Evolutionary conservation across 1,140 invertebrate species (phyloP).

Genomic region (Myzus persicae): DNA sequence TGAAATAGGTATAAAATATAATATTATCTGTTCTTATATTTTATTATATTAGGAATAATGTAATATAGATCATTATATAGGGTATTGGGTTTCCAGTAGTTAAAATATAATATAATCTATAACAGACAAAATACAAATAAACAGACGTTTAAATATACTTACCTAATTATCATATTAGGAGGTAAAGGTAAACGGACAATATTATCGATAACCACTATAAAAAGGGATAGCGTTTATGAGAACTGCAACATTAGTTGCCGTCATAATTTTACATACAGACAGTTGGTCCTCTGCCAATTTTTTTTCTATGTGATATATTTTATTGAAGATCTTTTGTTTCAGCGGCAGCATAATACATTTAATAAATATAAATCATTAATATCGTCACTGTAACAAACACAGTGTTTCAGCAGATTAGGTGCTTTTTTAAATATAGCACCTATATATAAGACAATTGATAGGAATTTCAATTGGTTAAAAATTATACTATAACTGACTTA

Average conservation of each 20-base stretch:
- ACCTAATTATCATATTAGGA: background rate
- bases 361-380: background rate
- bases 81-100: background rate
- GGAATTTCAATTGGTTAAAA: background rate
- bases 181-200: background rate
- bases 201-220: background rate
- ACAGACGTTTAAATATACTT: background rate
- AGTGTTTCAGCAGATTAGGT: background rate
- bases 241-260: background rate
- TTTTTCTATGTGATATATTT: background rate
- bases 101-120: background rate
- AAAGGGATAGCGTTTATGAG: background rate
- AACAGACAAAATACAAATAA: background rate
- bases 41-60: too few species aligned
- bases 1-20: background rate
- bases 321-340: too few species aligned
- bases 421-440: background rate
- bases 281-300: background rate
- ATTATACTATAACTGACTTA: background rate
- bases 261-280: background rate
- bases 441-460: background rate
- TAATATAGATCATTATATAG: background rate
- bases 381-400: background rate
- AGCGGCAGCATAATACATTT: background rate
- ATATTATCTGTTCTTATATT: background rate